A percentile compares a stretch with the other conserved stretches of the same genome.
These are phyloP conservation scores for Pholis gunnellus DNA, from an alignment of 2,113 vertebrate species.

Conservation along the genomic window DNA sequence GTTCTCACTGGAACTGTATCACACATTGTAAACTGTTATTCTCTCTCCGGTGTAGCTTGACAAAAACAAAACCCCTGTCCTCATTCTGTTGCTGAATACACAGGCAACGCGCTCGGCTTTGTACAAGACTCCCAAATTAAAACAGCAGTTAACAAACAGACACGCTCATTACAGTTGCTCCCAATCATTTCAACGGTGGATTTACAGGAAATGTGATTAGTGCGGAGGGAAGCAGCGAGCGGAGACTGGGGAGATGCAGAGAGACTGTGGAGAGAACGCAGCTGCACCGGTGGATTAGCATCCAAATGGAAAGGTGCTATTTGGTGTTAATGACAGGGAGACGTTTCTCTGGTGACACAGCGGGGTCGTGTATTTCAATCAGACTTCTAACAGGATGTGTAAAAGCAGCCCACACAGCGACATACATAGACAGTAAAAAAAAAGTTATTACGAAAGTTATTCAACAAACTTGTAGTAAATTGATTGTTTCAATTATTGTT, in stretches of 20 bases:
- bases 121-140: constrained; percentile 50
- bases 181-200: constrained; percentile 30
- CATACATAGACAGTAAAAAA: not conserved
- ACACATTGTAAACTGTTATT: not conserved
- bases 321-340: not conserved
- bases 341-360: not conserved
- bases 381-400: not conserved
- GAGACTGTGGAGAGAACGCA: not conserved
- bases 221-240: not conserved
- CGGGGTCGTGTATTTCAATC: not conserved
- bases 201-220: constrained; percentile 55
- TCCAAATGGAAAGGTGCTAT: constrained; percentile 14
- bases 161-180: constrained; percentile 32
- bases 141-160: constrained; percentile 56
- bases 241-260: not conserved
- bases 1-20: not conserved
- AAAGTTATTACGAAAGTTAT: no score
- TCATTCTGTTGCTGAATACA: constrained; percentile 16
- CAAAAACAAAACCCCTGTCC: constrained; percentile 26
- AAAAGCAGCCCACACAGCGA: not conserved
- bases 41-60: constrained; percentile 9
- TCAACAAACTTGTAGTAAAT: not conserved
- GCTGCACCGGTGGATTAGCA: not conserved
- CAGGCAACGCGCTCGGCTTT: constrained; percentile 7
- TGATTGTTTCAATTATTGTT: not conserved